These are phyloP conservation scores for Hucho hucho DNA, from an alignment of 2,113 vertebrate species.

Conservation along the genomic window DNA sequence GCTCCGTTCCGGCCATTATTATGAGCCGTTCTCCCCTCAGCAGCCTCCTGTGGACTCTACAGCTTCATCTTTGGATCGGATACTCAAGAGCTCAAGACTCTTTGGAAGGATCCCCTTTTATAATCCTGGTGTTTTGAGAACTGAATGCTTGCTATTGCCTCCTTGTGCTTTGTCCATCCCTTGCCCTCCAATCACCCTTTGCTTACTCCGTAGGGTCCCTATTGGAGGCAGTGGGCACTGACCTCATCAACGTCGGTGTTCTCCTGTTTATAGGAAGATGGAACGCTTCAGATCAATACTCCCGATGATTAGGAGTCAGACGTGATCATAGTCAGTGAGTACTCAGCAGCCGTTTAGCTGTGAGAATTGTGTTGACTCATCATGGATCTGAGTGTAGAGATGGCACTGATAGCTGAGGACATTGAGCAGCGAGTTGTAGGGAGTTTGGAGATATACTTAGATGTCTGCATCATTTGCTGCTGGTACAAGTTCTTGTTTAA, in stretches of 20 bases:
- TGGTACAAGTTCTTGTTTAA: background rate
- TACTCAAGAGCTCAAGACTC: background rate
- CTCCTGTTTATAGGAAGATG: background rate
- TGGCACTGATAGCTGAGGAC: background rate
- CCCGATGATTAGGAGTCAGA: background rate
- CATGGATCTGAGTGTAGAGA: background rate
- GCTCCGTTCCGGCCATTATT: too few species aligned
- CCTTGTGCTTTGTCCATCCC: background rate
- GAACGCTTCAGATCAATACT: background rate
- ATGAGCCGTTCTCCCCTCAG: too few species aligned
- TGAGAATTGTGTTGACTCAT: background rate
- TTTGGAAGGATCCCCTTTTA: background rate
- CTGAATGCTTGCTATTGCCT: background rate
- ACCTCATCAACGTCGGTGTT: background rate
- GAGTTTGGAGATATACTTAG: background rate
- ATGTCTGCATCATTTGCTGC: conserved; percentile 5
- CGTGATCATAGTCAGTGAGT: background rate
- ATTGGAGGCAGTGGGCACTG: too few species aligned
- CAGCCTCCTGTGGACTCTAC: too few species aligned
- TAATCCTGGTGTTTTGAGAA: background rate
- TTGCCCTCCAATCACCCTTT: background rate
- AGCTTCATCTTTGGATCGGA: background rate
- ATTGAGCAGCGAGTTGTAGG: background rate
- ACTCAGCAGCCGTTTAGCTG: background rate
- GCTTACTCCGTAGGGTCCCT: too few species aligned